Conservation (phyloP, 2,797 vertebrate species). For the Fringilla coelebs region DNA sequence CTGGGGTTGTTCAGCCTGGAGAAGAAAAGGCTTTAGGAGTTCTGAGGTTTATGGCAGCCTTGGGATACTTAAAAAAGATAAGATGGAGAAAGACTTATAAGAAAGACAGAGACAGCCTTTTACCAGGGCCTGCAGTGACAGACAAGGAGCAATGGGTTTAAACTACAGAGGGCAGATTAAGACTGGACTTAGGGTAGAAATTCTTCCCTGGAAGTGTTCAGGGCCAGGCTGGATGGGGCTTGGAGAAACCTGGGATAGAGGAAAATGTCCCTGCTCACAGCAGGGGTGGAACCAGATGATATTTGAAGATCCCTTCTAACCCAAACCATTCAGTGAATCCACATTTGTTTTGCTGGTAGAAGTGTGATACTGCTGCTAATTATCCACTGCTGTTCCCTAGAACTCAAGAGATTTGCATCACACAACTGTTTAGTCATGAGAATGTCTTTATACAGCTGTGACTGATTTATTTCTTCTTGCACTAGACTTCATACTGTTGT, state of each 20-base stretch:
- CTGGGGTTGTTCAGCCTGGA: neutral
- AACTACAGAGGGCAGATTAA: neutral
- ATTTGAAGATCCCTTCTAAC: neutral
- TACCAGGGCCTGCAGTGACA: neutral
- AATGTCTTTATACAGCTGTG: neutral
- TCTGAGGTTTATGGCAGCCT: neutral
- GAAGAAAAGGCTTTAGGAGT: neutral
- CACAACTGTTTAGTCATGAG: neutral
- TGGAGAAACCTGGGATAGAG: neutral
- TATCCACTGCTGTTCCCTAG: neutral
- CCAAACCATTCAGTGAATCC: neutral
- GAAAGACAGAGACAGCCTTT: neutral
- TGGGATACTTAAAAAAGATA: no score
- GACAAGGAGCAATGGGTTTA: accelerated
- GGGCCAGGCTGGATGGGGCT: neutral
- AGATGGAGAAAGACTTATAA: neutral
- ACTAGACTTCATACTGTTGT: neutral
- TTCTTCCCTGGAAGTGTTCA: neutral
- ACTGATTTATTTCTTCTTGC: neutral
- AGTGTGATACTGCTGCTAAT: neutral
- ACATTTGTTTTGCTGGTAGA: neutral
- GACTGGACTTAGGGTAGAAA: neutral
- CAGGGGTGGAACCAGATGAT: neutral
- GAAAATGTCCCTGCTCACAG: neutral
- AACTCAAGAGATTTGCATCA: neutral